Percentiles rank a stretch among this genome's conserved stretches.
Conservation (phyloP, 2,797 vertebrate genomes). For the Acestrorhynchus altus region DNA sequence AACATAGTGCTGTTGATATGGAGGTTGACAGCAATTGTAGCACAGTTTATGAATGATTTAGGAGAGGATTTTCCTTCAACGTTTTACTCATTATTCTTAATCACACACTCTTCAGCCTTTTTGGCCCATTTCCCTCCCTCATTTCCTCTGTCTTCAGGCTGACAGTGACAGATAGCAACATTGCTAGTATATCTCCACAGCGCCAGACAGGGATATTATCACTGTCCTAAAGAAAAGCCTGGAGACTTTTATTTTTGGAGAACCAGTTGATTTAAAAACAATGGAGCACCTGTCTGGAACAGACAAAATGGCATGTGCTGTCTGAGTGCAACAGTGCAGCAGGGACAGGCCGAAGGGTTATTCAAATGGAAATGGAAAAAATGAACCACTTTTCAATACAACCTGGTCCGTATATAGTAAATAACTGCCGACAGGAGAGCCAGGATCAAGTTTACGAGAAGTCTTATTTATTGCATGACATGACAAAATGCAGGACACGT, state of each 20-base stretch:
- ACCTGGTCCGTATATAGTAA: not conserved
- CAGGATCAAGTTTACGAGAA: too few species aligned
- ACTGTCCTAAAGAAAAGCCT: slow-evolving; percentile 67
- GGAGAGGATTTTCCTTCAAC: slow-evolving; percentile 81
- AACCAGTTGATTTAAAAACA: slow-evolving; percentile 54
- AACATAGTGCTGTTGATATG: slow-evolving; percentile 30
- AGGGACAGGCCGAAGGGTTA: slow-evolving; percentile 18
- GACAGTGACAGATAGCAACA: slow-evolving; percentile 85
- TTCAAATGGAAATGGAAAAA: slow-evolving; percentile 50
- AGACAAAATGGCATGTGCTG: slow-evolving; percentile 13
- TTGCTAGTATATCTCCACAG: slow-evolving; percentile 74
- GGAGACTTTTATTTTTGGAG: slow-evolving; percentile 45
- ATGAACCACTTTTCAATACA: slow-evolving; percentile 66
- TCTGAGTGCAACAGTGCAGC: not conserved
- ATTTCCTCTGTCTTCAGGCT: slow-evolving; percentile 83
- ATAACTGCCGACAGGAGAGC: not conserved
- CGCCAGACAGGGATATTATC: slow-evolving; percentile 81
- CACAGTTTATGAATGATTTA: slow-evolving; percentile 84
- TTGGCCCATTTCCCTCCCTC: slow-evolving; percentile 80
- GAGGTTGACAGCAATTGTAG: slow-evolving; percentile 48
- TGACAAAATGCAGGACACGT: not conserved
- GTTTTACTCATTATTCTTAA: slow-evolving; percentile 87
- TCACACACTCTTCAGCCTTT: slow-evolving; percentile 85
- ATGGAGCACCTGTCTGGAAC: slow-evolving; percentile 48
- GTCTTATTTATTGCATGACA: not conserved